phyloP scores from a whole-genome alignment of 2,888 invertebrate genomes.

The Palloptera scutellata region DNA sequence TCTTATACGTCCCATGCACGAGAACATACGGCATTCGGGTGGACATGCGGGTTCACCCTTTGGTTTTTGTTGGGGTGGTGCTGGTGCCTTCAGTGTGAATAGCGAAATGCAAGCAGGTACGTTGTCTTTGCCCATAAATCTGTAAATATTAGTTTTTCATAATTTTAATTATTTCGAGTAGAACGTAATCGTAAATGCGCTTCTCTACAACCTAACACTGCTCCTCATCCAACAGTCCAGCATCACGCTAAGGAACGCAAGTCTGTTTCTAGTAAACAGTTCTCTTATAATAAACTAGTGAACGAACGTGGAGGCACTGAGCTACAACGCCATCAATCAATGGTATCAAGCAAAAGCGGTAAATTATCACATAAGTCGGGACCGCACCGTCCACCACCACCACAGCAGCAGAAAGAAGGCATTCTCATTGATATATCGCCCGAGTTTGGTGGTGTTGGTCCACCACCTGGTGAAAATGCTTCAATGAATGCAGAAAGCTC shows the following conservation, averaged over 20 bases:
- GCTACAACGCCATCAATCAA: conserved; percentile 44
- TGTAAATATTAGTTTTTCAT: background rate
- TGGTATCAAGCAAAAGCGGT: conserved; percentile 24
- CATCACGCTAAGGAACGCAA: conserved; percentile 60
- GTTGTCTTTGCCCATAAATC: conserved; percentile 4
- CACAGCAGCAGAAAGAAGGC: conserved; percentile 67
- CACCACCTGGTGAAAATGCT: conserved; percentile 45
- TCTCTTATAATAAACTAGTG: conserved; percentile 82
- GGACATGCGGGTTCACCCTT: conserved; percentile 74
- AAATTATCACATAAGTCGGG: conserved; percentile 44
- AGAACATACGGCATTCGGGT: conserved; percentile 82
- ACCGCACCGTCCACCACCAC: conserved; percentile 61
- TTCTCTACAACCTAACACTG: conserved; percentile 45
- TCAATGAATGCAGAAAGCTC: conserved; percentile 56
- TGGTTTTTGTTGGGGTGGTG: conserved; percentile 86
- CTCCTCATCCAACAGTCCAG: conserved; percentile 25
- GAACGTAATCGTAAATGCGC: conserved; percentile 64
- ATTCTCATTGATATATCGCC: conserved; percentile 79
- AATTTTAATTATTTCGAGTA: conserved; percentile 18
- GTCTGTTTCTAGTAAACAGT: conserved; percentile 71
- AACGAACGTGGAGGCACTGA: conserved; percentile 69
- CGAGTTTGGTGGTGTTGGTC: conserved; percentile 53
- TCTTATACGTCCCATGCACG: conserved; percentile 80
- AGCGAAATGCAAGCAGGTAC: conserved; percentile 50
- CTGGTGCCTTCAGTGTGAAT: conserved; percentile 76